phyloP scores from a whole-genome alignment of 2,888 invertebrate species.

The Lingula anatina region DNA sequence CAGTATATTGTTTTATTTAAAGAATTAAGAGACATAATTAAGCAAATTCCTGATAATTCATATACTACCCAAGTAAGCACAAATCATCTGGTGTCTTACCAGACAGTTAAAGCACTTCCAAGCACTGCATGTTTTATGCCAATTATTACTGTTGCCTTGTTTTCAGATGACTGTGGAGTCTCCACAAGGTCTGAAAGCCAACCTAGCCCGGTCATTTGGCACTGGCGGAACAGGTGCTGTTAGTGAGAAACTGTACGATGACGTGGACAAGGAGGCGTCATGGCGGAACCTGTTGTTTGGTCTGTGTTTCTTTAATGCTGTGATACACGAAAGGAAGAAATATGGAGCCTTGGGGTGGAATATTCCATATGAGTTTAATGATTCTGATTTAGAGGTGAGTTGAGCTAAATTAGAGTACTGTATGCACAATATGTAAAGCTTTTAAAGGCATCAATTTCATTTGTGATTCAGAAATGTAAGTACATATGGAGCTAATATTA shows the following conservation, averaged over 20 bases:
- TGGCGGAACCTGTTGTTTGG: constrained; percentile 47
- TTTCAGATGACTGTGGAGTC: constrained; percentile 50
- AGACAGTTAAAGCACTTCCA: too few relatives aligned
- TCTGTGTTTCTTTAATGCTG: constrained; percentile 50
- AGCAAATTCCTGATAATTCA: too few relatives aligned
- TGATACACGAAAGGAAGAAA: constrained; percentile 50
- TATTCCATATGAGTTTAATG: constrained; percentile 51
- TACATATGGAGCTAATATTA: neutral
- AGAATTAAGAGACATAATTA: too few relatives aligned
- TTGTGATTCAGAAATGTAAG: too few relatives aligned
- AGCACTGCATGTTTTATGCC: too few relatives aligned
- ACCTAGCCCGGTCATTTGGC: constrained; percentile 45
- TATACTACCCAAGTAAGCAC: too few relatives aligned
- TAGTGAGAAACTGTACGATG: constrained; percentile 38
- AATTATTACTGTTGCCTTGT: neutral
- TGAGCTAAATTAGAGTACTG: too few relatives aligned
- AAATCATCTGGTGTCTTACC: too few relatives aligned
- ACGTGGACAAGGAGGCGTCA: constrained; percentile 18
- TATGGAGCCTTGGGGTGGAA: constrained; percentile 52
- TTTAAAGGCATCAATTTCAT: too few relatives aligned
- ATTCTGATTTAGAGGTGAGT: constrained; percentile 49
- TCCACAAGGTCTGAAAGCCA: constrained; percentile 47
- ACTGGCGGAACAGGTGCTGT: constrained; percentile 41
- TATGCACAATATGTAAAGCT: too few relatives aligned
- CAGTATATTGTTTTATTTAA: too few relatives aligned